phyloP scores from a whole-genome alignment of 2,797 vertebrate species.

The Catharus ustulatus region DNA sequence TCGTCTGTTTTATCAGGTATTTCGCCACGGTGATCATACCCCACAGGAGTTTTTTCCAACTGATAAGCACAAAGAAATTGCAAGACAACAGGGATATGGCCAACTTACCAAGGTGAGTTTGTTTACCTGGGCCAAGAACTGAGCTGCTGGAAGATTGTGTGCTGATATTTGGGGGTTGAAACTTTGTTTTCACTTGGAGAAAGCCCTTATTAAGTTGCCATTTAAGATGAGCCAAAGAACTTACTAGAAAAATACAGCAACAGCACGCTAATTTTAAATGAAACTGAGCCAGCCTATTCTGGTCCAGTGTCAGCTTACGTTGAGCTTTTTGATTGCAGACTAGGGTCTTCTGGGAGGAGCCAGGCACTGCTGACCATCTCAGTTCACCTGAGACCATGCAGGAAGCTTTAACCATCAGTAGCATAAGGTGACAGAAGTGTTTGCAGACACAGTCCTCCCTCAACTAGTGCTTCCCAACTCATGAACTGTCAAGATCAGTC shows the following conservation, averaged over 20 bases:
- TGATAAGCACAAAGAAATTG: conserved; percentile 80
- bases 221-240: background rate
- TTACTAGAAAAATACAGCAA: background rate
- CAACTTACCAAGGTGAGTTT: conserved; percentile 85
- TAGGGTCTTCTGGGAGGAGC: background rate
- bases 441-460: background rate
- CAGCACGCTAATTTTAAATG: background rate
- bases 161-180: background rate
- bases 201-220: background rate
- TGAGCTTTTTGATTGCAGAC: background rate
- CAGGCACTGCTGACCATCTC: background rate
- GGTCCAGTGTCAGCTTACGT: background rate
- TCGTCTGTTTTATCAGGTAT: background rate
- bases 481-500: background rate
- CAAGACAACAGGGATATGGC: conserved; percentile 88
- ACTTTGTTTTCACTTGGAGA: background rate
- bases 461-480: background rate
- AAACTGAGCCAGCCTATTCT: background rate
- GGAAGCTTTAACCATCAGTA: background rate
- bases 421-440: background rate
- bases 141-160: background rate
- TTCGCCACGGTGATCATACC: conserved; percentile 86
- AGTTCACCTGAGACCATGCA: background rate
- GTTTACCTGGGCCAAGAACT: background rate
- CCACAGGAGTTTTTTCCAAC: conserved; percentile 83